phyloP scores from a whole-genome alignment of 1,140 invertebrate species.

The Leptonema lineaticorne region DNA sequence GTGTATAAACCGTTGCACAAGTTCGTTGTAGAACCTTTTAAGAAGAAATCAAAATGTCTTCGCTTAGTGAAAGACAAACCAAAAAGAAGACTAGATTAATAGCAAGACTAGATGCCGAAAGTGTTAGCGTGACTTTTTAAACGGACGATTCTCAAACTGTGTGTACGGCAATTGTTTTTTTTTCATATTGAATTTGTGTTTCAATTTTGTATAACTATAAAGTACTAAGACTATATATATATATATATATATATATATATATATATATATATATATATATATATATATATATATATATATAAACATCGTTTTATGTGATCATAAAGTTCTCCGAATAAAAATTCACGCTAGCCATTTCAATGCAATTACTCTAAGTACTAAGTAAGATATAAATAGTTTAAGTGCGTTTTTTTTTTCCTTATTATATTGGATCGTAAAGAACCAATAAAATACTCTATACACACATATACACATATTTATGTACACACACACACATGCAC shows the following conservation, averaged over 20 bases:
- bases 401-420: constrained; percentile 23
- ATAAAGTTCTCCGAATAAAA: background rate
- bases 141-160: background rate
- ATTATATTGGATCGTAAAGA: background rate
- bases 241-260: background rate
- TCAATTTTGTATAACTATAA: too few relatives aligned
- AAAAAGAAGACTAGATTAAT: constrained; percentile 34
- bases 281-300: background rate
- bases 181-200: too few relatives aligned
- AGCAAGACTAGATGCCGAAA: constrained; percentile 25
- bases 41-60: constrained; percentile 40
- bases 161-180: background rate
- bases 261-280: background rate
- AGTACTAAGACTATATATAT: background rate
- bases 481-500: background rate
- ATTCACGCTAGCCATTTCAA: background rate
- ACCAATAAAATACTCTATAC: background rate
- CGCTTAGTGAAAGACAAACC: constrained; percentile 36
- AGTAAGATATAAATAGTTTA: constrained; percentile 22
- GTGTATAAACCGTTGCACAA: constrained; percentile 41
- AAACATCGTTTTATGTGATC: background rate
- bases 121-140: background rate
- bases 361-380: constrained; percentile 25
- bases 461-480: constrained; percentile 8
- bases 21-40: constrained; percentile 41